Base-by-base conservation (phyloP, 35 echinoderm and acorn worm genomes). In the Apostichopus japonicus region DNA sequence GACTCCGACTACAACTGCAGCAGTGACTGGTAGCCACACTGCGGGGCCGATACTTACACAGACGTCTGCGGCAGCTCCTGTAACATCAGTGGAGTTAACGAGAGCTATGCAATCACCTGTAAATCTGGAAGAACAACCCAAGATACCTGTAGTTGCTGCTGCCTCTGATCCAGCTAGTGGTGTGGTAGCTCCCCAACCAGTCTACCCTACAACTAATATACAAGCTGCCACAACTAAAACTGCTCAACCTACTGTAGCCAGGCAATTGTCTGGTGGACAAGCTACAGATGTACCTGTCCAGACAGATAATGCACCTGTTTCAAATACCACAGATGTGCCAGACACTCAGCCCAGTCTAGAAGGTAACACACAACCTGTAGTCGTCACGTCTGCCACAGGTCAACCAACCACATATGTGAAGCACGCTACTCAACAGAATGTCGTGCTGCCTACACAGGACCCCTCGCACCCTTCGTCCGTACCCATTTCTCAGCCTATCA, bases 101-200 rank as follows among this genome's bases (percentile, higher is more conserved):
- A 77, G 90, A 79, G 54, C 76, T 53, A 11, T 67, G 23, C 90
- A 91, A 15, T 91, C 90, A 10, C 90, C 90, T 58, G 90, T 91
- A 5, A 78, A 58, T 25, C 19, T 91, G 4, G 8, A 79, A 9
- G 90, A 91, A n/a, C 71, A 77, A n/a, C 44, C 72, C 6, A 77
- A 91, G 55, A 53, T 79, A 19, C 71, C 90, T 55, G 90, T 91
- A 77, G 14, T 53, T 55, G 52, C 90, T 24, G 56, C 71, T 13
- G 24, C 72, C 53, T 65, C 75, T 24, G n/a, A 24, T 25, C 24
- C 21, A 24, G 10, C 23, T 23, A 44, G 70, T 61, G 58, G 52
- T 24, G 90, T 91, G 16, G 61, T 91, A 10, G 90, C 90, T 79
- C 90, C 90, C 53, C 90, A 91, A 55, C 90, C 90, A 56, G 90